A percentile compares a stretch with the other conserved stretches of the same genome.
Evolutionary conservation across 2,113 vertebrate species (phyloP).

Genomic region (Dasypus novemcinctus): DNA sequence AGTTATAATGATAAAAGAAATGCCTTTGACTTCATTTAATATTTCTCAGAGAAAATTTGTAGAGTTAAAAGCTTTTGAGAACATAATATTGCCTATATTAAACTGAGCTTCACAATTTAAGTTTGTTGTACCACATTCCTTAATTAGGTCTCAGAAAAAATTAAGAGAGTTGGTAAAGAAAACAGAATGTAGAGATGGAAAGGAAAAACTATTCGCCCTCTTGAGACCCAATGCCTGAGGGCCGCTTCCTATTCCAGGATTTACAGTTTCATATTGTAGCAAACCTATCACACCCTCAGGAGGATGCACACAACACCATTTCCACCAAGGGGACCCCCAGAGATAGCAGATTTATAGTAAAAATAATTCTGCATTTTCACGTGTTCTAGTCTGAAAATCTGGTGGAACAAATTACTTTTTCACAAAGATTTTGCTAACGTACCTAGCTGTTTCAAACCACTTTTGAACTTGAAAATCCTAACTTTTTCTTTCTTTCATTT

Average conservation of each 20-base stretch:
- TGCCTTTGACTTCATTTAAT: neutral
- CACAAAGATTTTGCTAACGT: neutral
- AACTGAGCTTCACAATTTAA: neutral
- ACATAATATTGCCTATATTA: neutral
- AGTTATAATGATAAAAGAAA: constrained; percentile 26
- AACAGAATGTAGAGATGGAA: neutral
- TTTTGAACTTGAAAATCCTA: neutral
- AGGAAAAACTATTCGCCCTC: neutral
- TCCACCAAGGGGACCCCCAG: neutral
- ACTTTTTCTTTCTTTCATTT: neutral
- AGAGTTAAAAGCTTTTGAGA: constrained; percentile 13
- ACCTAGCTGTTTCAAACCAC: neutral
- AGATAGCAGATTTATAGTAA: constrained; percentile 30
- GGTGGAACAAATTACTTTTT: neutral
- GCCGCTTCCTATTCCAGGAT: neutral
- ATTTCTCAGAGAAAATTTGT: neutral
- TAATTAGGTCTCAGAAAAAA: neutral
- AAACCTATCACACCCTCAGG: neutral
- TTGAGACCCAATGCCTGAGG: neutral
- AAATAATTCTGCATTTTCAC: constrained; percentile 30
- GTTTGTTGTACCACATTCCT: constrained; percentile 7
- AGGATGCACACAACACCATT: neutral
- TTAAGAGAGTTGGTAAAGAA: neutral
- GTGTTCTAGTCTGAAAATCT: constrained; percentile 27
- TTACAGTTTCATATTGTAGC: neutral